phyloP scores from a whole-genome alignment of 2,113 vertebrate species.

The Pseudopipra pipra region DNA sequence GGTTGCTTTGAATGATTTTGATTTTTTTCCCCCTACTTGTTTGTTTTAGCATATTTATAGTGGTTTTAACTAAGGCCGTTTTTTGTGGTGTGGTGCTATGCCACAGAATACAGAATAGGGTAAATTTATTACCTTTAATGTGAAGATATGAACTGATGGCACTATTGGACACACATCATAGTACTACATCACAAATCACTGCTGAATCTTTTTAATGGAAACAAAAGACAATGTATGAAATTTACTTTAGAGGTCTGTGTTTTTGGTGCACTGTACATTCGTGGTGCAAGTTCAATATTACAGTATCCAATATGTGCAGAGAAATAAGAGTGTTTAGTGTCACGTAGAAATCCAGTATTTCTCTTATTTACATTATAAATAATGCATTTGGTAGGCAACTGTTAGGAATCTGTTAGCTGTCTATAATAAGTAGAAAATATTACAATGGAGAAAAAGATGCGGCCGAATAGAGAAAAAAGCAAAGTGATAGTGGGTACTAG shows the following conservation, averaged over 20 bases:
- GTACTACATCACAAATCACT: background rate
- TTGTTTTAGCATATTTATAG: conserved; percentile 16
- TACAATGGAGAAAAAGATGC: background rate
- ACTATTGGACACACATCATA: background rate
- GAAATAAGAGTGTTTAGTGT: background rate
- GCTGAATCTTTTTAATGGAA: background rate
- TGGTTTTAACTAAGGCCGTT: background rate
- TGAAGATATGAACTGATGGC: background rate
- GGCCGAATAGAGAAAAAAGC: background rate
- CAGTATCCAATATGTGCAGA: background rate
- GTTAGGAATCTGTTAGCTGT: background rate
- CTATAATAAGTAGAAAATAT: background rate
- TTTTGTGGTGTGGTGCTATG: background rate
- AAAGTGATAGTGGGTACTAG: background rate
- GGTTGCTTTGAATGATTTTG: background rate
- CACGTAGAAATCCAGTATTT: background rate
- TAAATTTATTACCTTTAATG: background rate
- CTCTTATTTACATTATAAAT: background rate
- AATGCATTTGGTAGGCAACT: background rate
- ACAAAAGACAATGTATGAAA: background rate
- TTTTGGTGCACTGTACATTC: background rate
- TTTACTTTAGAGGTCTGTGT: background rate
- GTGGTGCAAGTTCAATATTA: background rate
- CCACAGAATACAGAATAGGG: background rate
- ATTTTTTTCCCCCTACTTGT: background rate